Conservation (phyloP, 1,140 invertebrate genomes). For the Atta texana region DNA sequence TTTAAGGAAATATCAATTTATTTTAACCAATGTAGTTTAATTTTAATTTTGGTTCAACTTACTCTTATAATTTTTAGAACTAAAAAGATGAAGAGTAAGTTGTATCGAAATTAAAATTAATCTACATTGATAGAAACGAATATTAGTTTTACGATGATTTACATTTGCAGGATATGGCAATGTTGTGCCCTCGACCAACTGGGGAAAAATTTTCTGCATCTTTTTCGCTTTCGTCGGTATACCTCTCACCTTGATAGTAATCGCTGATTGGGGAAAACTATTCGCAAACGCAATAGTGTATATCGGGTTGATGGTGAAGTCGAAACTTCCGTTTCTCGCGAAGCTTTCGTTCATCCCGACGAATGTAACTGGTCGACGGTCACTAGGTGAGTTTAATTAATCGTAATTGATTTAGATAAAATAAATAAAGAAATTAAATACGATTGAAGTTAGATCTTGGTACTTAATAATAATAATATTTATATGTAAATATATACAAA, state of each 20-base stretch:
- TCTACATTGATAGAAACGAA: no score
- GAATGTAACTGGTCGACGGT: constrained; percentile 76
- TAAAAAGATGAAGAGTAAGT: no score
- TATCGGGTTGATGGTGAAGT: constrained; percentile 69
- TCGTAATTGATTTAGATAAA: neutral
- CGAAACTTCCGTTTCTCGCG: constrained; percentile 71
- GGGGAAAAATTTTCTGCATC: constrained; percentile 96
- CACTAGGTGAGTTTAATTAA: constrained; percentile 73
- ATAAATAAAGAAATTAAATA: no score
- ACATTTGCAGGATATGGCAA: constrained; percentile 94
- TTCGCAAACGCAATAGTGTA: constrained; percentile 92
- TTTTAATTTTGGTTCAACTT: no score
- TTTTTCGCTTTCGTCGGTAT: constrained; percentile 97
- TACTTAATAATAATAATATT: no score
- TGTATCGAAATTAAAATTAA: no score
- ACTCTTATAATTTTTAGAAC: no score
- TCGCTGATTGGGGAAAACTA: constrained; percentile 95
- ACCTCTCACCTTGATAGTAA: constrained; percentile 96
- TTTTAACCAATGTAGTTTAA: no score
- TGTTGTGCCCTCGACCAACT: constrained; percentile 94
- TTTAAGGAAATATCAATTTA: no score
- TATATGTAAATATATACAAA: no score
- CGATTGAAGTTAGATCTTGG: no score
- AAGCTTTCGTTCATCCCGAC: constrained; percentile 74
- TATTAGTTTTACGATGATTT: neutral